Percentiles rank a stretch among this genome's conserved stretches.
Evolutionary conservation across 2,888 invertebrate genomes (phyloP).

Genomic region (Dicyrtoma fusca): DNA sequence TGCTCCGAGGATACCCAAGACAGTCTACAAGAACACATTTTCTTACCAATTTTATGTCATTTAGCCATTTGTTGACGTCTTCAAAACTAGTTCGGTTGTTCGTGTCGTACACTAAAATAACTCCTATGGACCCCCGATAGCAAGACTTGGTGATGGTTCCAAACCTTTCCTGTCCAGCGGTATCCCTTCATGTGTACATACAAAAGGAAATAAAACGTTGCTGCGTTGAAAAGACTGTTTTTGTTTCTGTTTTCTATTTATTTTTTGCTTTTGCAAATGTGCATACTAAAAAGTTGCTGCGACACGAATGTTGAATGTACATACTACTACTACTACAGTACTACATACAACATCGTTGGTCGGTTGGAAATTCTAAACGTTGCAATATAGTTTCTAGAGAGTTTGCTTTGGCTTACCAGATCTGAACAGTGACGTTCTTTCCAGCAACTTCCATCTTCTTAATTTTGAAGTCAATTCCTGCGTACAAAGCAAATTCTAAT

Average conservation of each 20-base stretch:
- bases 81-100: constrained; percentile 18
- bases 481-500: background rate
- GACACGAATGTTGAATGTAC: no score
- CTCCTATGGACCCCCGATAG: constrained; percentile 25
- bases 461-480: constrained; percentile 33
- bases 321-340: no score
- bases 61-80: constrained; percentile 31
- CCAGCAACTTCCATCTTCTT: constrained; percentile 29
- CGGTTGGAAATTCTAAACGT: no score
- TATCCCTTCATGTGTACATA: no score
- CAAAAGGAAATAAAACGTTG: no score
- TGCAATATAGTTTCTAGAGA: no score
- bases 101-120: constrained; percentile 17
- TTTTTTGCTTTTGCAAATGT: no score
- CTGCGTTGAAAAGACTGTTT: background rate
- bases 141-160: constrained; percentile 32
- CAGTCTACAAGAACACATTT: no score
- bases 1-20: no score
- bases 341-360: no score
- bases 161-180: constrained; percentile 30
- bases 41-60: constrained; percentile 28
- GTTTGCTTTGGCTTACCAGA: constrained; percentile 34
- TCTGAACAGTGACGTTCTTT: constrained; percentile 28
- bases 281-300: no score
- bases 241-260: background rate